phyloP scores from a whole-genome alignment of 2,113 vertebrate species.

The Syngnathoides biaculeatus region DNA sequence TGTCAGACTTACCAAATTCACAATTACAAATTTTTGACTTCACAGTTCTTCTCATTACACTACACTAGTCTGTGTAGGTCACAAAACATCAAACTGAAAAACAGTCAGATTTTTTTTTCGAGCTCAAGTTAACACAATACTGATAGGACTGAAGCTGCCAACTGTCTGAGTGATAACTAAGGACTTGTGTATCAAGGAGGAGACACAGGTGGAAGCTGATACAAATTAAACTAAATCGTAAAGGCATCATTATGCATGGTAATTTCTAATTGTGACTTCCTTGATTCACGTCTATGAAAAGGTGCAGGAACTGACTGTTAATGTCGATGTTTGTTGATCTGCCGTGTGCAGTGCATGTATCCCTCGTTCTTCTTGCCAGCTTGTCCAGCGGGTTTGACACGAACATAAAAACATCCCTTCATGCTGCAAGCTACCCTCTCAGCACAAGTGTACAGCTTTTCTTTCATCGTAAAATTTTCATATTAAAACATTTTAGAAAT shows the following conservation, averaged over 20 bases:
- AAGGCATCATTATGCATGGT: conserved; percentile 43
- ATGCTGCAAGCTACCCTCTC: conserved; percentile 1
- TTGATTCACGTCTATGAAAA: conserved; percentile 47
- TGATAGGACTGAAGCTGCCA: conserved; percentile 36
- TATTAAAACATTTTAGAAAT: conserved; percentile 13
- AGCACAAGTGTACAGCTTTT: conserved; percentile 15
- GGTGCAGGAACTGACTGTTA: conserved; percentile 39
- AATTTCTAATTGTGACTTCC: conserved; percentile 54
- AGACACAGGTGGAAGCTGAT: conserved; percentile 53
- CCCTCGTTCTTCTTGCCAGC: conserved; percentile 3
- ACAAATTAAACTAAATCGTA: conserved; percentile 48
- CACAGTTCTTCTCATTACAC: no score
- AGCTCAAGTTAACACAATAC: neutral
- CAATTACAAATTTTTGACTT: no score
- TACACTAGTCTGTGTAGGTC: neutral
- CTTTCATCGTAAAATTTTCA: conserved; percentile 8
- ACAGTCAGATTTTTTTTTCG: neutral
- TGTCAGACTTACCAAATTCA: no score
- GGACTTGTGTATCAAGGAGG: conserved; percentile 40
- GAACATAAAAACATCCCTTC: conserved; percentile 18
- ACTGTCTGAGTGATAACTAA: conserved; percentile 39
- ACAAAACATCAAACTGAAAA: neutral
- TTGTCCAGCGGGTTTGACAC: conserved; percentile 1
- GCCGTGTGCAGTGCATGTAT: neutral
- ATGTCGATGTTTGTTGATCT: conserved; percentile 15